Percentiles rank a stretch among this genome's conserved stretches.
phyloP scores from a whole-genome alignment of 2,888 invertebrate genomes.

The Mylabris sibirica region DNA sequence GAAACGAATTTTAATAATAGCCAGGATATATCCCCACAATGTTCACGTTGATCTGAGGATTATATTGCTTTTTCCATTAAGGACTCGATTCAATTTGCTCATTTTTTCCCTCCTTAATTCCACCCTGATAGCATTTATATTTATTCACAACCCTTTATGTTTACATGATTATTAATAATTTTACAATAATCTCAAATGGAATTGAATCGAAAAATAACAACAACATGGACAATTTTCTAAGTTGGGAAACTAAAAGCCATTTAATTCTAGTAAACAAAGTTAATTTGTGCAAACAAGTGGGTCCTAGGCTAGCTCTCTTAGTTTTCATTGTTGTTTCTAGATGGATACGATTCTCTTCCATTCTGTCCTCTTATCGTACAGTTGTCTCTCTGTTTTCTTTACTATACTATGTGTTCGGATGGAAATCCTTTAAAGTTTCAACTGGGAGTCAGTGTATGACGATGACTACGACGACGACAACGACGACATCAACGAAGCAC shows the following conservation, averaged over 20 bases:
- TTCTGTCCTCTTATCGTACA: not conserved
- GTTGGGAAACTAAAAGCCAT: conserved; percentile 48
- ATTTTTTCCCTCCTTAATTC: not conserved
- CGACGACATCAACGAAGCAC: not conserved
- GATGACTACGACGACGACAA: not conserved
- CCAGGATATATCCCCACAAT: not conserved
- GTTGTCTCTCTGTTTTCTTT: not conserved
- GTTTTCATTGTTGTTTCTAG: not conserved
- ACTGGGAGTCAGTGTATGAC: not conserved
- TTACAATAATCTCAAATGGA: too few species aligned
- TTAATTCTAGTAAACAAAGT: conserved; percentile 56
- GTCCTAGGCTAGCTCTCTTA: conserved; percentile 20
- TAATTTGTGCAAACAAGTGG: conserved; percentile 57
- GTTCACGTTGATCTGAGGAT: not conserved
- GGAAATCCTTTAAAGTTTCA: conserved; percentile 1
- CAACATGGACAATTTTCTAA: conserved; percentile 42
- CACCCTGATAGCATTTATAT: not conserved
- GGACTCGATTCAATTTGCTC: conserved; percentile 9
- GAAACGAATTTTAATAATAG: conserved; percentile 18
- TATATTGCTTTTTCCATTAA: conserved; percentile 10
- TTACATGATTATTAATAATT: not conserved
- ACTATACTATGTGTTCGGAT: not conserved
- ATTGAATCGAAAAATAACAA: too few species aligned
- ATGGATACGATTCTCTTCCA: not conserved
- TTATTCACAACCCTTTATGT: not conserved